phyloP scores from a whole-genome alignment of 2,888 invertebrate genomes.

The Latheticus oryzae region DNA sequence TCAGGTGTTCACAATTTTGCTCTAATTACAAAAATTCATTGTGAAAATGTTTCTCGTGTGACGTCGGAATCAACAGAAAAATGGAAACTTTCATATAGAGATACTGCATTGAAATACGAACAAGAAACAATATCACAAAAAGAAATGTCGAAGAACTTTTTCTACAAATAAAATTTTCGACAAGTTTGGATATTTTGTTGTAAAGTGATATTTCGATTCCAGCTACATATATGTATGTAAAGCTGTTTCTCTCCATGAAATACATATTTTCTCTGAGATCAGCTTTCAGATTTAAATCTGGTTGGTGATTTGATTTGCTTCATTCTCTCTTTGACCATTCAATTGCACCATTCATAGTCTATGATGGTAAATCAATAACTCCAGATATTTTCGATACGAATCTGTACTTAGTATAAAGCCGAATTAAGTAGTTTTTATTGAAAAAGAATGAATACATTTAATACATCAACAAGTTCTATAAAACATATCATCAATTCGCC shows the following conservation, averaged over 20 bases:
- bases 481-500: conserved; percentile 45
- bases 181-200: conserved; percentile 35
- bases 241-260: conserved; percentile 23
- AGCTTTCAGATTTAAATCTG: conserved; percentile 37
- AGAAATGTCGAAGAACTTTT: conserved; percentile 29
- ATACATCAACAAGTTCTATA: conserved; percentile 36
- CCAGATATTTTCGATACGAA: conserved; percentile 10
- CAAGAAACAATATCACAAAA: conserved; percentile 36
- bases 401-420: no score
- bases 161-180: conserved; percentile 29
- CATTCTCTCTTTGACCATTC: conserved; percentile 18
- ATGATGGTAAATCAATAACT: conserved; percentile 14
- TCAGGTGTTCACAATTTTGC: no score
- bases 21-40: no score
- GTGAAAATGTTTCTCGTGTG: no score
- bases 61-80: no score
- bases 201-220: conserved; percentile 39
- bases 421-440: no score
- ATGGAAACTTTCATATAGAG: no score
- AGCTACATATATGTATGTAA: conserved; percentile 10
- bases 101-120: no score
- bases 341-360: conserved; percentile 2
- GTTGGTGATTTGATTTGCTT: conserved; percentile 35
- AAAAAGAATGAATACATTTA: no score
- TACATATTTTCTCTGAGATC: conserved; percentile 32